A percentile compares a stretch with the other conserved stretches of the same genome.
Evolutionary conservation across 2,113 vertebrate species (phyloP).

Genomic region (Vulpes vulpes): DNA sequence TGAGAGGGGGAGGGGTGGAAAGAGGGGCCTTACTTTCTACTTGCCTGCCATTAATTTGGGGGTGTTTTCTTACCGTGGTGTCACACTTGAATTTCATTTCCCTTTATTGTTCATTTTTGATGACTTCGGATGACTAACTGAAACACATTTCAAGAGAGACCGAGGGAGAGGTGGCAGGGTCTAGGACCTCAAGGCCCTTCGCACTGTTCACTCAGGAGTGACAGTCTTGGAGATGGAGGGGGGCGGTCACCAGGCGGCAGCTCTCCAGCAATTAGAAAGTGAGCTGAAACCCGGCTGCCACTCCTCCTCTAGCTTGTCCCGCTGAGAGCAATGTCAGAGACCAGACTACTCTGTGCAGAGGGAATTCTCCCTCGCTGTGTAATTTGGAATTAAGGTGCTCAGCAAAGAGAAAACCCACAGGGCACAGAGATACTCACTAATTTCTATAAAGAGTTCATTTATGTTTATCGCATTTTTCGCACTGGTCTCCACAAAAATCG

Average conservation of each 20-base stretch:
- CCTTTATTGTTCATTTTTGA: slow-evolving; percentile 19
- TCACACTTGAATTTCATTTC: neutral
- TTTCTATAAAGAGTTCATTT: slow-evolving; percentile 99
- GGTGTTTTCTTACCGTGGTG: slow-evolving; percentile 13
- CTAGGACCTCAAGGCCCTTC: neutral
- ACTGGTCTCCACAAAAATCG: slow-evolving; percentile 98
- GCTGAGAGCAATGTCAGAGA: neutral
- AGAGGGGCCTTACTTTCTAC: neutral
- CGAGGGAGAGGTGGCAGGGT: slow-evolving; percentile 48
- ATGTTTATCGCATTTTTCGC: slow-evolving; percentile 99
- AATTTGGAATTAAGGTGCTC: slow-evolving; percentile 2
- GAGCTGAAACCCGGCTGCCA: neutral
- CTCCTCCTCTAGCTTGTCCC: neutral
- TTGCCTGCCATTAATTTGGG: neutral
- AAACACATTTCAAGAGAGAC: slow-evolving; percentile 33
- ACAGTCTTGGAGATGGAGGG: neutral
- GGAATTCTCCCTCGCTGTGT: neutral
- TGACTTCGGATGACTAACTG: slow-evolving; percentile 65
- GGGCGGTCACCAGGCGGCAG: neutral
- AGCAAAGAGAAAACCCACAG: slow-evolving; percentile 39
- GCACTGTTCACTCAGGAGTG: slow-evolving; percentile 50
- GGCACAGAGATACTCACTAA: slow-evolving; percentile 93
- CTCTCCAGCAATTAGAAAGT: neutral
- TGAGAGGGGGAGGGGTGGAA: too few relatives aligned
- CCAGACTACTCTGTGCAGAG: neutral